Percentiles rank a stretch among this genome's conserved stretches.
phyloP scores from a whole-genome alignment of 1,140 invertebrate genomes.

The Drosophila busckii region DNA sequence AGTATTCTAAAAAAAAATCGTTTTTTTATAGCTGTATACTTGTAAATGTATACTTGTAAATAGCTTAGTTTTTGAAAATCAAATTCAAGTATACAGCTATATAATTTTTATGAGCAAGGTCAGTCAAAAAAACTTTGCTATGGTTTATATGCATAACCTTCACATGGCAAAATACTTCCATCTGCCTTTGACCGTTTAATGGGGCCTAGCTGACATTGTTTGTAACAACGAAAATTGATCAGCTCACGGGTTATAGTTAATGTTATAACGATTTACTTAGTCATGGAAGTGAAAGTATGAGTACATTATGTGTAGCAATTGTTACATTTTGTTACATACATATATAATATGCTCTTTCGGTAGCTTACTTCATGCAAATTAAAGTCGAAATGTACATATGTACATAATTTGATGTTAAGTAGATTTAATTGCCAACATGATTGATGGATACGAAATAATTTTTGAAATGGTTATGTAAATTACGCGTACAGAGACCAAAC shows the following conservation, averaged over 20 bases:
- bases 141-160: too few relatives aligned
- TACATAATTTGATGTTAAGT: slow-evolving; percentile 60
- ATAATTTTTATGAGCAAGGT: slow-evolving; percentile 57
- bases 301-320: slow-evolving; percentile 59
- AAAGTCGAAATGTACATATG: slow-evolving; percentile 62
- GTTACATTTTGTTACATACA: slow-evolving; percentile 41
- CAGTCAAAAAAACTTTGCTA: too few relatives aligned
- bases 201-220: slow-evolving; percentile 28
- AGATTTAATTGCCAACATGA: slow-evolving; percentile 57
- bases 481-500: slow-evolving; percentile 13
- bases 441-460: slow-evolving; percentile 48
- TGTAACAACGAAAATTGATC: slow-evolving; percentile 11
- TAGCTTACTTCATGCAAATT: slow-evolving; percentile 66
- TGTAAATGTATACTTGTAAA: too few relatives aligned
- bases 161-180: too few relatives aligned
- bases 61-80: too few relatives aligned
- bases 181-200: slow-evolving; percentile 54
- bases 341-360: slow-evolving; percentile 27
- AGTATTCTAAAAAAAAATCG: too few relatives aligned
- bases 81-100: too few relatives aligned
- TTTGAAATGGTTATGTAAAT: slow-evolving; percentile 66
- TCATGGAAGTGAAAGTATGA: slow-evolving; percentile 68
- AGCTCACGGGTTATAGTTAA: slow-evolving; percentile 38
- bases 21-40: too few relatives aligned
- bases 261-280: too few relatives aligned